Percentiles rank a stretch among this genome's conserved stretches.
Conservation (phyloP, 2,113 vertebrate genomes). For the Trogon melanurus region DNA sequence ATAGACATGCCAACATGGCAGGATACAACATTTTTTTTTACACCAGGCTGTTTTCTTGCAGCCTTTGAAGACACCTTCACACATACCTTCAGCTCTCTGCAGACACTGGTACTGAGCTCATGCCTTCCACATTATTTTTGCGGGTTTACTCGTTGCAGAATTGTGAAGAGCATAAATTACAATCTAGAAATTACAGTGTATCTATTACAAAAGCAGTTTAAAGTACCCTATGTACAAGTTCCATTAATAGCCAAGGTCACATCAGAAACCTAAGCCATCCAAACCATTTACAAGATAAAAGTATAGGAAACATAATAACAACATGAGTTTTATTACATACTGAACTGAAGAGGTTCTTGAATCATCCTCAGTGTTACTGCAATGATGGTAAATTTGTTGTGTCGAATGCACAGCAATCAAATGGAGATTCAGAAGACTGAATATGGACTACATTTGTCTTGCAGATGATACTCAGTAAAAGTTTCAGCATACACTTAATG, state of each 20-base stretch:
- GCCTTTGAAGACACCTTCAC: neutral
- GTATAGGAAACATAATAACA: neutral
- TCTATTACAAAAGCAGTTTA: neutral
- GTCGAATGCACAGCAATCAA: neutral
- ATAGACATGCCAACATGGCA: neutral
- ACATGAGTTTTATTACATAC: neutral
- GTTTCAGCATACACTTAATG: neutral
- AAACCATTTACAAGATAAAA: neutral
- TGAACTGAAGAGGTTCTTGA: neutral
- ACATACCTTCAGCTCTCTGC: neutral
- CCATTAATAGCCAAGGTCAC: neutral
- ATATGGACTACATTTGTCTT: neutral
- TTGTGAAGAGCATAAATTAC: neutral
- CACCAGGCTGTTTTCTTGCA: neutral
- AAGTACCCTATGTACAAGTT: neutral
- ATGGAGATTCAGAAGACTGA: neutral
- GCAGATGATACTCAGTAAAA: neutral
- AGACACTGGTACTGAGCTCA: neutral
- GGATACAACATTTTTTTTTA: neutral
- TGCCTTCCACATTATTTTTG: neutral
- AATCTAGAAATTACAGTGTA: neutral
- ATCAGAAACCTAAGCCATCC: neutral
- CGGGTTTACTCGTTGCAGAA: neutral
- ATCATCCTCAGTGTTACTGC: neutral
- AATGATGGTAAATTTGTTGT: neutral